These are phyloP conservation scores for Pseudocheirus occidentalis DNA, from an alignment of 2,797 vertebrate genomes.

Conservation along the genomic window DNA sequence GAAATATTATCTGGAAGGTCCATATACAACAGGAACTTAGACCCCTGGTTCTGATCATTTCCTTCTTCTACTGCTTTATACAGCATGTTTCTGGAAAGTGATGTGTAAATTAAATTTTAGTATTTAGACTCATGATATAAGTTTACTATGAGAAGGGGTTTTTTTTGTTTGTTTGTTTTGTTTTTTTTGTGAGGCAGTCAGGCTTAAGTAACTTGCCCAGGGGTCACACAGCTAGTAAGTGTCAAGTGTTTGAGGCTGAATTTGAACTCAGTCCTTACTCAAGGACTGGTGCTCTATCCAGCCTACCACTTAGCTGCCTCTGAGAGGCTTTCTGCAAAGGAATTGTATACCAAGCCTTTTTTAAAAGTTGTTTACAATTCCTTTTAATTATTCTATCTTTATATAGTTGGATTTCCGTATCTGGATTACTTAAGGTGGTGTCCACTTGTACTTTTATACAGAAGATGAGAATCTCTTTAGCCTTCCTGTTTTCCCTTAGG, in stretches of 20 bases:
- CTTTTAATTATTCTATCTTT: neutral
- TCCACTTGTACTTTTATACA: neutral
- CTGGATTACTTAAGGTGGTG: neutral
- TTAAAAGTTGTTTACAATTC: neutral
- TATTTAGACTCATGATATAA: neutral
- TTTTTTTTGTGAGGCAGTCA: too few species aligned
- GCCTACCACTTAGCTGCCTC: too few species aligned
- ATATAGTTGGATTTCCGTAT: neutral
- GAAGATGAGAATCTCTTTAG: neutral
- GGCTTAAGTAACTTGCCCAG: too few species aligned
- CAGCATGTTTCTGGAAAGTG: neutral
- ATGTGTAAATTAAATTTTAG: neutral
- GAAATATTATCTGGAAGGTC: neutral
- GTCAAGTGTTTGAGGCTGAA: too few species aligned
- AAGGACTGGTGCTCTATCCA: too few species aligned
- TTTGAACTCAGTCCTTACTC: too few species aligned
- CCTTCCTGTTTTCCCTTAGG: neutral
- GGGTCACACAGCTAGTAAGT: too few species aligned
- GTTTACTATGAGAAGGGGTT: neutral
- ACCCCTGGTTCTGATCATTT: neutral
- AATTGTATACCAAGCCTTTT: neutral
- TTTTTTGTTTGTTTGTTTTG: too few species aligned
- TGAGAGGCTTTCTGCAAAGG: neutral
- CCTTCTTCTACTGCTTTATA: conserved; percentile 11
- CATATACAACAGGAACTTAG: neutral